Base-by-base conservation (phyloP, 2,113 vertebrate species). In the Crypturellus undulatus region DNA sequence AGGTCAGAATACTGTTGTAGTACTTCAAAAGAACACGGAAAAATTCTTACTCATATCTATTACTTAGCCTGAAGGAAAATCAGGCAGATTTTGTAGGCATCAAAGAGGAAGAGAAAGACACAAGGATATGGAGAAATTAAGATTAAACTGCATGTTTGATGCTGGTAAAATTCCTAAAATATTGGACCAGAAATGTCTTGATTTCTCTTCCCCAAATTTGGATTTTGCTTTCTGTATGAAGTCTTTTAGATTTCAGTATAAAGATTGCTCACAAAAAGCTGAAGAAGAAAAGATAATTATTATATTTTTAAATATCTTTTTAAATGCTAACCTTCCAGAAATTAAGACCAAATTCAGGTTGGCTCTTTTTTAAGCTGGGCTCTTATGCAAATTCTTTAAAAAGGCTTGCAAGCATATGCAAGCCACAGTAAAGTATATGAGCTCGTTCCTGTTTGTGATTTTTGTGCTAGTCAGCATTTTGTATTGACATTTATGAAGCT, bases 401-500 rank as follows among this genome's bases (percentile, higher is more conserved):
- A 82, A 49, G 64, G 2, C 6, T 3, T 22, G 8, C 3, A 11
- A 42, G 13, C 4, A 22, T 43, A 6, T 42, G 20, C 19, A 19
- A 38, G n/a, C 79, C 13, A 62, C 34, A 1, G 18, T 56, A 42
- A 89, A 76, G 6, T 26, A 40, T 34, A 6, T 71, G 3, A 54
- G 10, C n/a, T 62, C 77, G 85, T 63, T 58, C 1, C 0, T 51
- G 3, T 25, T 54, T 49, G 18, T 45, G 18, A 49, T 73, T 90
- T 92, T 80, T 70, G 8, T 9, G 84, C 34, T 38, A 15, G 76
- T 73, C 51, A 42, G 54, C 38, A 71, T 85, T 85, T 93, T 59
- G 10, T 84, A 8, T n/a, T 85, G 59, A 54, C 22, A 65, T 84
- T 70, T 81, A 36, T 54, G 71, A 88, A 73, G 73, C 4, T 38